phyloP scores from a whole-genome alignment of 1,140 invertebrate species.

The Glomeris maerens region DNA sequence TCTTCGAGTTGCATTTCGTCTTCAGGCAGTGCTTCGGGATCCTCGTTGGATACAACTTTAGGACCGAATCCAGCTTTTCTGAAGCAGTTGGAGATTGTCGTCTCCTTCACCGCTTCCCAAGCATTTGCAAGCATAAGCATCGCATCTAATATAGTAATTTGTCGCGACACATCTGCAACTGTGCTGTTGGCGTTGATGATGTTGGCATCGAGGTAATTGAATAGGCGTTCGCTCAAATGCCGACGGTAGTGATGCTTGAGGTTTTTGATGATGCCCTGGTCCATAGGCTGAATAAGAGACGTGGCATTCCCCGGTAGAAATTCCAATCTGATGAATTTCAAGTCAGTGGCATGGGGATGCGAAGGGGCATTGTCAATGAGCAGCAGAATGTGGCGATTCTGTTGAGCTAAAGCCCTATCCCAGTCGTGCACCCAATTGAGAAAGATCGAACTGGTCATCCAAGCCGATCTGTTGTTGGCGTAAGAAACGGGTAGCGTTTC shows the following conservation, averaged over 20 bases:
- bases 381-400: constrained; percentile 17
- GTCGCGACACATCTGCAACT: neutral
- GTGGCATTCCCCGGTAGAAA: constrained; percentile 19
- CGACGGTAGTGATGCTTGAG: constrained; percentile 9
- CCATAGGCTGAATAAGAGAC: constrained; percentile 17
- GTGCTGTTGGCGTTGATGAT: neutral
- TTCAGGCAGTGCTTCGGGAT: too few species aligned
- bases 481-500: constrained; percentile 15
- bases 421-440: constrained; percentile 15
- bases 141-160: neutral
- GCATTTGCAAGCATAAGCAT: neutral
- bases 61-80: neutral
- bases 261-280: constrained; percentile 17
- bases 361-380: constrained; percentile 8
- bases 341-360: neutral
- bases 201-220: neutral
- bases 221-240: neutral
- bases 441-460: constrained; percentile 20
- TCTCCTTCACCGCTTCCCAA: neutral
- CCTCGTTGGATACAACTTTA: too few species aligned
- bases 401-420: constrained; percentile 12
- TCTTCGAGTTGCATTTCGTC: too few species aligned
- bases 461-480: constrained; percentile 17
- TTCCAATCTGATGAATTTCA: constrained; percentile 10
- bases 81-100: neutral